Base-by-base conservation (phyloP, 2,113 vertebrate genomes). In the Sardina pilchardus region DNA sequence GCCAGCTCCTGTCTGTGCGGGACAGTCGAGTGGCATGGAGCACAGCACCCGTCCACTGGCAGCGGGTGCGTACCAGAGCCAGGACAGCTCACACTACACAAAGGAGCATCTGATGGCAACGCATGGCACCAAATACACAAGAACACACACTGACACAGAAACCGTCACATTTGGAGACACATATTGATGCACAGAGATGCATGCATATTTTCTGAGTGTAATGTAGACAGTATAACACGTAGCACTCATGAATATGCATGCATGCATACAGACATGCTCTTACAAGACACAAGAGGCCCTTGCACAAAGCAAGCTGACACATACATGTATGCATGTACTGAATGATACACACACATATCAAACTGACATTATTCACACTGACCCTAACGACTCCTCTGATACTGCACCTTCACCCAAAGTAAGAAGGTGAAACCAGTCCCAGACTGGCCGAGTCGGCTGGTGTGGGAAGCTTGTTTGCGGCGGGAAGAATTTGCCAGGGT, bases 401-500 rank as follows among this genome's bases (percentile, higher is more conserved):
- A n/a, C n/a, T n/a, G n/a, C 53, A 59, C 1, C 53, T 19, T 21
- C 21, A 59, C 21, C 19, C 53, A 59, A 24, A 59, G 53, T 21
- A 59, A 59, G 53, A 24, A 6, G 53, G 21, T 24, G 24, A 21
- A 59, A 59, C 4, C 19, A 24, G 53, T 59, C 53, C 53, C 81
- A 83, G 56, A 71, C 43, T 4, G 26, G 34, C 14, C 30, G 14
- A 2, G 71, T 47, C 45, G 45, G 43, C 82, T 86, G 82, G 81
- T 81, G 83, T 42, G 71, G 71, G 26, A 63, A 80, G 78, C n/a
- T 48, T 19, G 53, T 34, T 71, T 85, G 82, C 1, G 9, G 44
- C 17, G 90, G 83, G 90, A 92, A 91, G 91, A 91, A 92, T 93
- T 93, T 85, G 6, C 87, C 92, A 92, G 93, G 96, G 96, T 95